Percentiles rank a stretch among this genome's conserved stretches.
These are phyloP conservation scores for Axis porcinus DNA, from an alignment of 2,113 vertebrate genomes.

Conservation along the genomic window DNA sequence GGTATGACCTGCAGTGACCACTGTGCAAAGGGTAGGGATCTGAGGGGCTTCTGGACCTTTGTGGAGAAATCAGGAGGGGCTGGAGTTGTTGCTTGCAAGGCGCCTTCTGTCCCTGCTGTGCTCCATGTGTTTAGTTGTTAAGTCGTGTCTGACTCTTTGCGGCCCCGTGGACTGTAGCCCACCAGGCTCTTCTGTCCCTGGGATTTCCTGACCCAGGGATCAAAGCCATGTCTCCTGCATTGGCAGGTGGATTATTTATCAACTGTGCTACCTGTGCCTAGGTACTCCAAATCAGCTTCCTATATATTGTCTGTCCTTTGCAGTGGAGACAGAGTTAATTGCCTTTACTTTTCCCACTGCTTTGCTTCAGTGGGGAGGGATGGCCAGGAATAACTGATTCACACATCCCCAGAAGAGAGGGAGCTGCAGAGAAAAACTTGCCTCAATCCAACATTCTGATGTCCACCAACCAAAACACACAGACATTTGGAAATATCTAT, in stretches of 20 bases:
- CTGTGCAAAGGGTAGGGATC: neutral
- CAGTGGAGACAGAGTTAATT: neutral
- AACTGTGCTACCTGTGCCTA: neutral
- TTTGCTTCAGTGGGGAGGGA: conserved; percentile 20
- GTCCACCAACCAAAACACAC: conserved; percentile 30
- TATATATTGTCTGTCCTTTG: neutral
- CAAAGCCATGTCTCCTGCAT: neutral
- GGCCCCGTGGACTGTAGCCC: neutral
- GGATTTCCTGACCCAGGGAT: neutral
- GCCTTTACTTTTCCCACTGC: neutral
- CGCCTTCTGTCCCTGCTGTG: neutral
- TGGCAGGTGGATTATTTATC: neutral
- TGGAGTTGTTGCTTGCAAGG: neutral
- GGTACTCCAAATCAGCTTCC: neutral
- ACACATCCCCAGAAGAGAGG: neutral
- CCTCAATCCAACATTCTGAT: neutral
- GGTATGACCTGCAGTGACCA: neutral
- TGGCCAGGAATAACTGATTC: conserved; percentile 33
- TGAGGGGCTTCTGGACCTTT: neutral
- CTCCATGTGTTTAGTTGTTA: neutral
- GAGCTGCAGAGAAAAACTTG: neutral
- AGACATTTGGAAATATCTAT: conserved; percentile 44
- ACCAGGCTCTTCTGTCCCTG: neutral
- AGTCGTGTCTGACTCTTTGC: neutral
- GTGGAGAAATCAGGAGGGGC: neutral